These are phyloP conservation scores for Hirtodrosophila alboralis DNA, from an alignment of 2,888 invertebrate genomes.

Conservation along the genomic window DNA sequence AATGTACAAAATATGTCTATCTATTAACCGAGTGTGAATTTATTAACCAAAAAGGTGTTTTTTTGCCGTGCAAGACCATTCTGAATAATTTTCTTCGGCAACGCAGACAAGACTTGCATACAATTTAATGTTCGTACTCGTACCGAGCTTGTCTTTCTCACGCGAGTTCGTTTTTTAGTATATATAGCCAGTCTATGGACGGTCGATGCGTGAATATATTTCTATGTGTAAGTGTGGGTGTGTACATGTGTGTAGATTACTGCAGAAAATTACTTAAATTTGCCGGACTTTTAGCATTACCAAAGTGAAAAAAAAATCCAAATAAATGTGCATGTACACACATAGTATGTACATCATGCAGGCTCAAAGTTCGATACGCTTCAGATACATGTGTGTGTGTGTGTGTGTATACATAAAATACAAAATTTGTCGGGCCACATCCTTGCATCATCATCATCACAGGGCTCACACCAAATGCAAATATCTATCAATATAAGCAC, in stretches of 20 bases:
- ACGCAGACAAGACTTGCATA: slow-evolving; percentile 74
- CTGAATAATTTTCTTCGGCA: slow-evolving; percentile 70
- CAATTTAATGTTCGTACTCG: slow-evolving; percentile 75
- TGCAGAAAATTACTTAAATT: slow-evolving; percentile 57
- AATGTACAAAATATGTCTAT: slow-evolving; percentile 55
- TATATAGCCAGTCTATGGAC: slow-evolving; percentile 78
- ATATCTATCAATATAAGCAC: slow-evolving; percentile 28
- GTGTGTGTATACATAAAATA: slow-evolving; percentile 69
- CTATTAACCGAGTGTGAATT: slow-evolving; percentile 50
- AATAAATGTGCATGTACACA: slow-evolving; percentile 36
- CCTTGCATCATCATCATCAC: slow-evolving; percentile 67
- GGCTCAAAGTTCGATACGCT: slow-evolving; percentile 59
- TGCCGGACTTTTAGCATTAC: slow-evolving; percentile 49
- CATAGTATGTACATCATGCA: slow-evolving; percentile 33
- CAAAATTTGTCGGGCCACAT: slow-evolving; percentile 54
- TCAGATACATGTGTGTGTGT: slow-evolving; percentile 52
- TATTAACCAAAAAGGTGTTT: slow-evolving; percentile 36
- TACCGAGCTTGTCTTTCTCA: slow-evolving; percentile 75
- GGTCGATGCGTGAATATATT: slow-evolving; percentile 81
- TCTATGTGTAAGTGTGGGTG: slow-evolving; percentile 79
- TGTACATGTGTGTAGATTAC: slow-evolving; percentile 57
- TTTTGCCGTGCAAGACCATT: slow-evolving; percentile 48
- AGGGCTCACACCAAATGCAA: slow-evolving; percentile 8
- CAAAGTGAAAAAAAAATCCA: slow-evolving; percentile 39
- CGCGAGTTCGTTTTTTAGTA: slow-evolving; percentile 77